Percentiles rank a stretch among this genome's conserved stretches.
phyloP scores from a whole-genome alignment of 2,888 invertebrate genomes.

The Kuschelorhynchus macadamiae region DNA sequence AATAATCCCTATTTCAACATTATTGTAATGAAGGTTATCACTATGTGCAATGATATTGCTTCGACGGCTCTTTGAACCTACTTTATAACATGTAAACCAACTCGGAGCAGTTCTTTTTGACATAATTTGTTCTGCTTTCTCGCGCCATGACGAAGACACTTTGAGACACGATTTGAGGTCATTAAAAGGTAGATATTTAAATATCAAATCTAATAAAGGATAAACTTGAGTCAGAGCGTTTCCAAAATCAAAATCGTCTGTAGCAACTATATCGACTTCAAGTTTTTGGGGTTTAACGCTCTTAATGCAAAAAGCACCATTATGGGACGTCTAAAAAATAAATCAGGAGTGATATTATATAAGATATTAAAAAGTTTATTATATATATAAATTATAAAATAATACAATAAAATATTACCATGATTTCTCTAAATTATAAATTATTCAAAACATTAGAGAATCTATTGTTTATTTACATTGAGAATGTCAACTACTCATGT shows the following conservation, averaged over 20 bases:
- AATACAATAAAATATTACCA: too few species aligned
- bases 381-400: too few species aligned
- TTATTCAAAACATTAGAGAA: too few species aligned
- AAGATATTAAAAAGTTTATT: too few species aligned
- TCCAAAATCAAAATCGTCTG: conserved; percentile 58
- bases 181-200: conserved; percentile 58
- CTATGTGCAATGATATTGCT: conserved; percentile 53
- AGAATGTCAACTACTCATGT: too few species aligned
- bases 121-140: conserved; percentile 55
- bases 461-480: too few species aligned
- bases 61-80: conserved; percentile 33
- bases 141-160: conserved; percentile 60
- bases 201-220: conserved; percentile 60
- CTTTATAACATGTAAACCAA: conserved; percentile 60
- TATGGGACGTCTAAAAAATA: conserved; percentile 41
- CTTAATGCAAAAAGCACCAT: conserved; percentile 51
- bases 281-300: conserved; percentile 48
- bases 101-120: conserved; percentile 56
- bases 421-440: too few species aligned
- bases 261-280: conserved; percentile 47
- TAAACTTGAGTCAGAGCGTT: conserved; percentile 59
- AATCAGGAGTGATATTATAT: too few species aligned
- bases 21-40: conserved; percentile 56
- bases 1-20: conserved; percentile 58
- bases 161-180: conserved; percentile 57